A percentile compares a stretch with the other conserved stretches of the same genome.
phyloP scores from a whole-genome alignment of 1,140 invertebrate species.

The Drosophila watanabei region DNA sequence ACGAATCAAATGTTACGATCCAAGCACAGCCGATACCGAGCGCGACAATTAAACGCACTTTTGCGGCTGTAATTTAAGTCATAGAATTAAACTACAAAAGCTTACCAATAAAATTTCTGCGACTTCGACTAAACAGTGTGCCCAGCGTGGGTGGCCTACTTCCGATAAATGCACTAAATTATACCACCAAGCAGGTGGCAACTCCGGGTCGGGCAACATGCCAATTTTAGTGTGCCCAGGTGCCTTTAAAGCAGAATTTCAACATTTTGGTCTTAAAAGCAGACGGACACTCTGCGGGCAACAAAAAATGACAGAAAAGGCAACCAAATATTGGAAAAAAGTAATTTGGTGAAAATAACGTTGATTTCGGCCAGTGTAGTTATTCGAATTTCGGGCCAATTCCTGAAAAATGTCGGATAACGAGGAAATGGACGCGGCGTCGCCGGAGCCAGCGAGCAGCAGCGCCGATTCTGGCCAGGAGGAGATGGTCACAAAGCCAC shows the following conservation, averaged over 20 bases:
- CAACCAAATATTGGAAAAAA: slow-evolving; percentile 9
- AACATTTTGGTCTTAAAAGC: background rate
- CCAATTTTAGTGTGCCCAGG: background rate
- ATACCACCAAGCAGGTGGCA: background rate
- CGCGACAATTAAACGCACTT: background rate
- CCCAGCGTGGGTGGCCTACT: background rate
- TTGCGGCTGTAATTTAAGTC: slow-evolving; percentile 1
- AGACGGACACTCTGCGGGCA: background rate
- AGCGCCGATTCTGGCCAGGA: slow-evolving; percentile 5
- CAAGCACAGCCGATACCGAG: too few species aligned
- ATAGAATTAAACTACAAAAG: slow-evolving; percentile 41
- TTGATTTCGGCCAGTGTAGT: background rate
- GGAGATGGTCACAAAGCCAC: slow-evolving; percentile 13
- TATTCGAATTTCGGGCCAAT: background rate
- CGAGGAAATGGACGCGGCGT: slow-evolving; percentile 8
- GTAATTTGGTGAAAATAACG: background rate
- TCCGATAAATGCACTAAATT: background rate
- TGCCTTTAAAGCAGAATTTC: too few species aligned
- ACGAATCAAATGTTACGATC: background rate
- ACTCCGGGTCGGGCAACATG: background rate
- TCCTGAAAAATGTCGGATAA: slow-evolving; percentile 34
- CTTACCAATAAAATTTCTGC: slow-evolving; percentile 76
- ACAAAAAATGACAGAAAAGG: background rate
- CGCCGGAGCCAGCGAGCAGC: background rate
- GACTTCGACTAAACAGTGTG: slow-evolving; percentile 46